A percentile compares a stretch with the other conserved stretches of the same genome.
Conservation (phyloP, 2,888 invertebrate genomes). For the Podotricha telesiphe region DNA sequence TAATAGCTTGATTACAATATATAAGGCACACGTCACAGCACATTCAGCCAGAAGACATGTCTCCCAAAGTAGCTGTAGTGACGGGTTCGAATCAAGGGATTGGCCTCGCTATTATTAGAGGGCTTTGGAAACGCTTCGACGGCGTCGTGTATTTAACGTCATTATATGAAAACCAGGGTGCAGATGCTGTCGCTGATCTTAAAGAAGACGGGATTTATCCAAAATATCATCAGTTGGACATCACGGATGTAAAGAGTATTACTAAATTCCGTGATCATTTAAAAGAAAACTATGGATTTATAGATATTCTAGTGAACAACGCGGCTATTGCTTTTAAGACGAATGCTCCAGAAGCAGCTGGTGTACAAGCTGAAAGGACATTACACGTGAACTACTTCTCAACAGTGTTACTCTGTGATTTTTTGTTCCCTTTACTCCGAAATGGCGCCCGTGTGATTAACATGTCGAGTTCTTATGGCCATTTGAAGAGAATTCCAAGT, state of each 20-base stretch:
- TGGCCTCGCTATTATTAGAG: neutral
- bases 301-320: constrained; percentile 7
- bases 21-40: neutral
- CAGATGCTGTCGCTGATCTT: neutral
- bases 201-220: constrained; percentile 13
- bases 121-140: constrained; percentile 11
- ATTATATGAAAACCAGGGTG: constrained; percentile 1
- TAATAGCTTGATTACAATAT: neutral
- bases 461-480: constrained; percentile 4
- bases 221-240: constrained; percentile 17
- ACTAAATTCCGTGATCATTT: constrained; percentile 4
- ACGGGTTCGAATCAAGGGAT: constrained; percentile 17
- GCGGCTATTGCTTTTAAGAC: constrained; percentile 7
- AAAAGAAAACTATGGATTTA: constrained; percentile 6
- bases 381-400: constrained; percentile 9
- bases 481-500: constrained; percentile 12
- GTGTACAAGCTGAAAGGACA: neutral
- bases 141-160: constrained; percentile 1
- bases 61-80: constrained; percentile 10
- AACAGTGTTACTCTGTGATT: neutral
- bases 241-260: neutral
- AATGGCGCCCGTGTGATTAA: constrained; percentile 13
- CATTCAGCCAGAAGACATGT: neutral
- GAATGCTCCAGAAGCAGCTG: neutral
- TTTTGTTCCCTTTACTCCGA: neutral